A percentile compares a stretch with the other conserved stretches of the same genome.
phyloP scores from a whole-genome alignment of 1,140 invertebrate species.

The Druon quercuslanigerum region DNA sequence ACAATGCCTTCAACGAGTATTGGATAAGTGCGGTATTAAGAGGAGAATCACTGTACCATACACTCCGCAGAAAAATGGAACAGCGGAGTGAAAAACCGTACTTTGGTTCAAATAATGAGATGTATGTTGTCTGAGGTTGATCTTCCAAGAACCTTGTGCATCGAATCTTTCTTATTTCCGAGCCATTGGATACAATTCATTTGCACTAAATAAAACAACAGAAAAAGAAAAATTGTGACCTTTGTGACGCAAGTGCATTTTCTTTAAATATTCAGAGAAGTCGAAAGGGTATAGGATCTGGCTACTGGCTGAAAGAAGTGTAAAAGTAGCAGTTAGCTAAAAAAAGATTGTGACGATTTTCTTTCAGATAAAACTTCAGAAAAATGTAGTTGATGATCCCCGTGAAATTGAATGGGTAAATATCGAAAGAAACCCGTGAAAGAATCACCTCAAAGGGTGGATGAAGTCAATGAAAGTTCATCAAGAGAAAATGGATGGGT shows the following conservation, averaged over 20 bases:
- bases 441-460: not conserved
- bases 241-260: conserved; percentile 20
- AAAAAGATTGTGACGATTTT: too few species aligned
- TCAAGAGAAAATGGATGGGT: not conserved
- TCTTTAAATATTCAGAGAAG: conserved; percentile 52
- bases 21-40: too few species aligned
- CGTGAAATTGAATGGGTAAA: too few species aligned
- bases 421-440: not conserved
- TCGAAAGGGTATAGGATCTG: too few species aligned
- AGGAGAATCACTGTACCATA: conserved; percentile 57
- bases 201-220: conserved; percentile 12
- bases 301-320: conserved; percentile 40
- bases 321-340: conserved; percentile 39
- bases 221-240: too few species aligned
- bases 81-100: too few species aligned
- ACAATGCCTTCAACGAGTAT: conserved; percentile 60
- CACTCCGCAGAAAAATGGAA: conserved; percentile 61
- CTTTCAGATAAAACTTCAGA: too few species aligned
- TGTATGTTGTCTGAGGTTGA: too few species aligned
- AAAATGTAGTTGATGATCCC: not conserved
- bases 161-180: conserved; percentile 8
- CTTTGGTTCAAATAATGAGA: too few species aligned
- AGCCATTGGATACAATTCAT: conserved; percentile 27
- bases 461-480: too few species aligned
- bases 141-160: too few species aligned